These are phyloP conservation scores for Amblyopsis hoosieri DNA, from an alignment of 2,797 vertebrate genomes.

Conservation along the genomic window DNA sequence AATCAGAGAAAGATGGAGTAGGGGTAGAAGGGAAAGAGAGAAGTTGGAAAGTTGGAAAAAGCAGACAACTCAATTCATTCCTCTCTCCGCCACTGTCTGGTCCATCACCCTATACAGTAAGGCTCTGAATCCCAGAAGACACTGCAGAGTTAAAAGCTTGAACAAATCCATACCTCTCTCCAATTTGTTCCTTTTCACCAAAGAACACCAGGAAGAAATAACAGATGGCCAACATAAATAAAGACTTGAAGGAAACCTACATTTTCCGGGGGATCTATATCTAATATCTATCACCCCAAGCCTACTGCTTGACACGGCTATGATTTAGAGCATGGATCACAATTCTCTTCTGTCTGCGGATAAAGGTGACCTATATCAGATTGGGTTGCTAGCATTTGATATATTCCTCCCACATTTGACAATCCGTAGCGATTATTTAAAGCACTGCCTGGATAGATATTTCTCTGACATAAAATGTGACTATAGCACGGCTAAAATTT, in stretches of 20 bases:
- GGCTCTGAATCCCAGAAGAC: conserved; percentile 10
- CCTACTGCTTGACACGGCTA: conserved; percentile 18
- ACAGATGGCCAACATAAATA: conserved; percentile 27
- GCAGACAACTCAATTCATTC: neutral
- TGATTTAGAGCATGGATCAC: conserved; percentile 53
- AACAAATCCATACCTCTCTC: conserved; percentile 18
- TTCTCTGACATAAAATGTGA: conserved; percentile 2
- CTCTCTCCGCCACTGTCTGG: neutral
- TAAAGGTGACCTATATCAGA: conserved; percentile 7
- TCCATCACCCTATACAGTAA: neutral
- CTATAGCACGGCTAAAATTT: neutral
- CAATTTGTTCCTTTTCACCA: conserved; percentile 21
- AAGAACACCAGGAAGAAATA: conserved; percentile 50
- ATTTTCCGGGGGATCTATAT: conserved; percentile 24
- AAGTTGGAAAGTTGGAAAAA: neutral
- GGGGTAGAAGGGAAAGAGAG: too few relatives aligned
- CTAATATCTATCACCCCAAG: conserved; percentile 33
- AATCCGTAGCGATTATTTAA: conserved; percentile 6
- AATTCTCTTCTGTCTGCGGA: conserved; percentile 8
- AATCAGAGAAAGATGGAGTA: too few relatives aligned
- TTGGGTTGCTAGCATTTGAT: conserved; percentile 17
- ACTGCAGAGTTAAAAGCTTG: conserved; percentile 17
- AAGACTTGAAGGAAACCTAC: conserved; percentile 23
- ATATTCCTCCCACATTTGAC: conserved; percentile 14
- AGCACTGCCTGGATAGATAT: conserved; percentile 1